Evolutionary conservation across 2,888 invertebrate species (phyloP), one percentile per base, ranked within the genome.

Genomic region (Brachynemurus nebulosus): DNA sequence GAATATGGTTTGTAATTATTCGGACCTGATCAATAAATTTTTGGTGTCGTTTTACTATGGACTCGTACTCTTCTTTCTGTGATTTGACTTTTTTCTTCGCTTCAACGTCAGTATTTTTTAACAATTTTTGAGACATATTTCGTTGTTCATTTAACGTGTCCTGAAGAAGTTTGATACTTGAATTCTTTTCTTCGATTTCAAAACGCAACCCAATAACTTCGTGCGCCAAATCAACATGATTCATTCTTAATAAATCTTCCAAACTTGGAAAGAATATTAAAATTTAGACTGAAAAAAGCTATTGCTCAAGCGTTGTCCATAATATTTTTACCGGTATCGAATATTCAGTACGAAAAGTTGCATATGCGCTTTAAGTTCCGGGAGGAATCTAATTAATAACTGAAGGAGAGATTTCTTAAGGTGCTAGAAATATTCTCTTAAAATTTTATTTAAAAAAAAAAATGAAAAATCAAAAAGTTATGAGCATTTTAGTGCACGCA

Each of bases 11-110:
- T n/a, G n/a, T n/a, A 34, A 17, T 41, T 30, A 38, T 34, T 45
- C 40, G 46, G 54, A 76, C 75, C 67, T 81, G 83, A 57, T 88
- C 86, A 39, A 88, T 85, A 52, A 88, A 86, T 48, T 73, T 80
- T 58, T 89, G 88, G 58, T 88, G 88, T 11, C 88, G 69, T 50
- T 78, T 76, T 17, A 88, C 74, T 1, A 81, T 72, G 2, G 61
- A 70, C 54, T 86, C 86, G 54, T 80, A 84, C 52, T 86, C 85
- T 18, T 76, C 71, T 57, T 79, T 78, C 52, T 78, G 75, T 21
- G 70, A 65, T 16, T 69, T 67, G 44, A 77, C 53, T 47, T 68
- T 68, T 3, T 66, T 59, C 16, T 61, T 58, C 45, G 67, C 66
- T 25, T 66, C 65, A 18, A 61, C 59, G 34, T 67, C 66, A 18